phyloP scores from a whole-genome alignment of 2,113 vertebrate genomes.

The Leucoraja erinaceus region DNA sequence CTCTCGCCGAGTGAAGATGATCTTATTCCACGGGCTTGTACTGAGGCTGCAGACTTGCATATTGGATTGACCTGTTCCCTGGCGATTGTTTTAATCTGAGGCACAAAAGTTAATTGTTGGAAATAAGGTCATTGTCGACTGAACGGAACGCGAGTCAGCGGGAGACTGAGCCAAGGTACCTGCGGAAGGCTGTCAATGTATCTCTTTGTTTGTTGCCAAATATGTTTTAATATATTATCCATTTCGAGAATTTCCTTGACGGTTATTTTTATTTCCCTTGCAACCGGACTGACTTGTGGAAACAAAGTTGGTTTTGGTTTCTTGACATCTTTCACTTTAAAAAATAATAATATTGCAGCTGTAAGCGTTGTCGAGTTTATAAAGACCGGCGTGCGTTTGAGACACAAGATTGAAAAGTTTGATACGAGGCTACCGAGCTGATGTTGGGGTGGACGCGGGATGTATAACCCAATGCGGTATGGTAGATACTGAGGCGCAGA shows the following conservation, averaged over 20 bases:
- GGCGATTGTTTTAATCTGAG: neutral
- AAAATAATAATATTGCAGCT: neutral
- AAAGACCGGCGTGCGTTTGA: neutral
- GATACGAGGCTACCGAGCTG: neutral
- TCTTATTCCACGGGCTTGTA: neutral
- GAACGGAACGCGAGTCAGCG: neutral
- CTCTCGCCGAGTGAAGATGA: neutral
- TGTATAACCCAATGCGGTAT: neutral
- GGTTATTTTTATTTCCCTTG: neutral
- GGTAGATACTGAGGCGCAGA: neutral
- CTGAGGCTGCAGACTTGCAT: neutral
- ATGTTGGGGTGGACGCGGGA: neutral
- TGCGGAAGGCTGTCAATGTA: neutral
- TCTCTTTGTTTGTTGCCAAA: too few relatives aligned
- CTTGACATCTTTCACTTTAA: neutral
- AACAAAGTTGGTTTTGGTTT: neutral
- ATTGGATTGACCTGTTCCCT: neutral
- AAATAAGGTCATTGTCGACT: neutral
- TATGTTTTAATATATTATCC: neutral
- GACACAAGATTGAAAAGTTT: neutral
- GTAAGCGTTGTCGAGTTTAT: neutral
- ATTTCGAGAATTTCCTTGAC: neutral
- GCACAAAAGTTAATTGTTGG: neutral
- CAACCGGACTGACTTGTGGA: too few relatives aligned
- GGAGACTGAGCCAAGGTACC: neutral